Conservation (phyloP, 2,888 invertebrate species). For the Balanococcus diminutus region DNA sequence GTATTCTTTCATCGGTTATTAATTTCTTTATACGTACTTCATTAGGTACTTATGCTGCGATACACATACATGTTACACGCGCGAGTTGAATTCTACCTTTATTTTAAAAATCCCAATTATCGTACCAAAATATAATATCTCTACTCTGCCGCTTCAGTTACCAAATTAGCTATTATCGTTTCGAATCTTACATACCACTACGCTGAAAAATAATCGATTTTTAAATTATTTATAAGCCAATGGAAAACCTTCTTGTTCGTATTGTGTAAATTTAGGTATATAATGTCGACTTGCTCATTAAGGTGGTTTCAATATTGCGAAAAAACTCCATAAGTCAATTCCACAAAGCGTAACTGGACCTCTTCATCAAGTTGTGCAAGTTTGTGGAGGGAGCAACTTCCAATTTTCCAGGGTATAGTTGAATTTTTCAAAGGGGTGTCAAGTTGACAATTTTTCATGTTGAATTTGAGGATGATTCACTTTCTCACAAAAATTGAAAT, state of each 20-base stretch:
- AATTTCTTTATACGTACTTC: background rate
- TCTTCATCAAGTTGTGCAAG: too few species aligned
- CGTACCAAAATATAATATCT: background rate
- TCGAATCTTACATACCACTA: background rate
- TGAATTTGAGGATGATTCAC: too few species aligned
- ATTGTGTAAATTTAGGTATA: background rate
- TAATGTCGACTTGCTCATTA: too few species aligned
- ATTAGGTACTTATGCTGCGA: background rate
- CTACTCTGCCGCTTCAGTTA: background rate
- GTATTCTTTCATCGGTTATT: background rate
- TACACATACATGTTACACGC: background rate
- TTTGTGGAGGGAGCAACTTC: too few species aligned
- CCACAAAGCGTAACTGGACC: too few species aligned
- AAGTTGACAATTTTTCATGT: too few species aligned
- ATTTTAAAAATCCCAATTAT: background rate
- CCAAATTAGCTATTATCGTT: background rate
- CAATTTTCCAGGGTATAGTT: too few species aligned
- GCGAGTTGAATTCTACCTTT: background rate
- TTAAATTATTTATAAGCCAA: background rate
- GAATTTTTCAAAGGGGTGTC: too few species aligned
- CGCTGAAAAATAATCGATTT: background rate
- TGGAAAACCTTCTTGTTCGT: background rate
- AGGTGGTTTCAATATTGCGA: too few species aligned
- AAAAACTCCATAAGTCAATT: too few species aligned
- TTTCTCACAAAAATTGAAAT: too few species aligned